Percentiles rank a stretch among this genome's conserved stretches.
Evolutionary conservation across 2,797 vertebrate species (phyloP).

Genomic region (Scarus forsteni): DNA sequence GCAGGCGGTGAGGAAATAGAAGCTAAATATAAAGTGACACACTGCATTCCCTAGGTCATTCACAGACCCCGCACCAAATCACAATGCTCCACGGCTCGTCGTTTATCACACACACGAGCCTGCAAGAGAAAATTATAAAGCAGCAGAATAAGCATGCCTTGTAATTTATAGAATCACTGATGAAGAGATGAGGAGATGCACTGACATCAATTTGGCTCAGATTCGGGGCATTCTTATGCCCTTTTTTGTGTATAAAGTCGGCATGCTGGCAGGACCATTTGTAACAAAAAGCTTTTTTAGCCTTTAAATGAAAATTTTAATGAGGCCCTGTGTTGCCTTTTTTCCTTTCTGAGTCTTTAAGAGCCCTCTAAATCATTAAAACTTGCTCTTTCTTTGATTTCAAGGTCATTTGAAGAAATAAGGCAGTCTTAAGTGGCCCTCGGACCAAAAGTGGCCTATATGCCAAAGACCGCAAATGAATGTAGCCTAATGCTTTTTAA

Average conservation of each 20-base stretch:
- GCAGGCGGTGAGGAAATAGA: constrained; percentile 73
- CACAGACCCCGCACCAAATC: constrained; percentile 66
- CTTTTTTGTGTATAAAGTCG: constrained; percentile 72
- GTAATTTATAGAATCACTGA: constrained; percentile 70
- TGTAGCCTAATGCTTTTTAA: constrained; percentile 84
- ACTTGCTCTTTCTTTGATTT: constrained; percentile 84
- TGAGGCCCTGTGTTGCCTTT: constrained; percentile 76
- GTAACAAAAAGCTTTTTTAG: constrained; percentile 84
- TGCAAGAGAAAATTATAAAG: constrained; percentile 54
- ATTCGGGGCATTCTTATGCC: constrained; percentile 56
- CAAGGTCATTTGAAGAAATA: constrained; percentile 84
- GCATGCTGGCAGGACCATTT: constrained; percentile 78
- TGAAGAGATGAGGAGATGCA: constrained; percentile 65
- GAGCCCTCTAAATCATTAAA: constrained; percentile 85
- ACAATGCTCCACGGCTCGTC: constrained; percentile 55
- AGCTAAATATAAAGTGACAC: constrained; percentile 80
- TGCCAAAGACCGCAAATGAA: constrained; percentile 82
- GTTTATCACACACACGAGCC: constrained; percentile 63
- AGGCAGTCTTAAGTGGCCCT: constrained; percentile 83
- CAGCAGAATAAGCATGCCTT: constrained; percentile 66
- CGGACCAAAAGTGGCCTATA: constrained; percentile 82
- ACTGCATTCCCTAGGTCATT: constrained; percentile 73
- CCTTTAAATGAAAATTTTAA: constrained; percentile 84
- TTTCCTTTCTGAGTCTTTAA: constrained; percentile 75
- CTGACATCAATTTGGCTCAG: constrained; percentile 74